phyloP scores from a whole-genome alignment of 2,888 invertebrate species.

The Rhyacophila evoluta region DNA sequence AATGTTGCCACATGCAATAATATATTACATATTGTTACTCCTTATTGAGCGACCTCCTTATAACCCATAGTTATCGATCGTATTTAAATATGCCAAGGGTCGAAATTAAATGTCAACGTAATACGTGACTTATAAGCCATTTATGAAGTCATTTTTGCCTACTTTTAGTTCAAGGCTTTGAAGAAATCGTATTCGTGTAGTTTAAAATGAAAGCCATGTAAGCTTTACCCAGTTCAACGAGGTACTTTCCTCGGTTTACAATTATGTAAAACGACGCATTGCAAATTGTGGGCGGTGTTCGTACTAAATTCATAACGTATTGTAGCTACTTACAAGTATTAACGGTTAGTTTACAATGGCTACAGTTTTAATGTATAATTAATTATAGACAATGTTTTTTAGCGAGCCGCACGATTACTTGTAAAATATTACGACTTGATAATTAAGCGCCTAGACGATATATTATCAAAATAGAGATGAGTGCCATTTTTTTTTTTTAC shows the following conservation, averaged over 20 bases:
- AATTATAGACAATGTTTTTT: too few species aligned
- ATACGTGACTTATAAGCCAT: background rate
- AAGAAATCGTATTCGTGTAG: constrained; percentile 13
- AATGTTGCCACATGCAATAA: background rate
- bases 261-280: background rate
- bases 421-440: too few species aligned
- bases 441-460: too few species aligned
- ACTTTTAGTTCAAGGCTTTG: constrained; percentile 9
- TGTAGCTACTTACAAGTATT: too few species aligned
- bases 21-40: background rate
- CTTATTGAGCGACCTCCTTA: background rate
- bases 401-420: too few species aligned
- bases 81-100: constrained; percentile 20
- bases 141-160: background rate
- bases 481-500: too few species aligned
- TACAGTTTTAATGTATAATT: too few species aligned
- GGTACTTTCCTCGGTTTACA: background rate
- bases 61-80: background rate
- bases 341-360: too few species aligned
- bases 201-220: constrained; percentile 2
- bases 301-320: too few species aligned
- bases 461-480: too few species aligned
- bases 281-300: too few species aligned
- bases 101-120: constrained; percentile 13
- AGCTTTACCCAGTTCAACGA: background rate